Percentiles rank a stretch among this genome's conserved stretches.
These are phyloP conservation scores for Pammene aurita DNA, from an alignment of 2,888 invertebrate species.

Conservation along the genomic window DNA sequence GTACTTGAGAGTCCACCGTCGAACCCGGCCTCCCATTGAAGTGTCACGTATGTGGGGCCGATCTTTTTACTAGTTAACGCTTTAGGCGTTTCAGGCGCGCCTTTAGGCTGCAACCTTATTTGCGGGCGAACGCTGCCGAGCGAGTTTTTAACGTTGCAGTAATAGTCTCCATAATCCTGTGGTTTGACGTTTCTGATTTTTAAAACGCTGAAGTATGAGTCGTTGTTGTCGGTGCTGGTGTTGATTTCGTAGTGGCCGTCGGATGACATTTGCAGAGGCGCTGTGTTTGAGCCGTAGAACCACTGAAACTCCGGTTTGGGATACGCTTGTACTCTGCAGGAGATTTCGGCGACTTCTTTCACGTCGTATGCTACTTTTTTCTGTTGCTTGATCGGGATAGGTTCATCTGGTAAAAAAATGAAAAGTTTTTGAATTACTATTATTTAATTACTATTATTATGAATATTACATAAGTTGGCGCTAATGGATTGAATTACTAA, in stretches of 20 bases:
- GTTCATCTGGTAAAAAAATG: slow-evolving; percentile 85
- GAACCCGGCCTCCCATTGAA: slow-evolving; percentile 95
- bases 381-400: slow-evolving; percentile 92
- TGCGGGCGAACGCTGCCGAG: slow-evolving; percentile 89
- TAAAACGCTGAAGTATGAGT: slow-evolving; percentile 92
- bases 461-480: too few species aligned
- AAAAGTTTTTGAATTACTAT: too few species aligned
- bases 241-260: slow-evolving; percentile 94
- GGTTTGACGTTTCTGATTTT: slow-evolving; percentile 88
- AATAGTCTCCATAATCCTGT: slow-evolving; percentile 96
- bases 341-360: slow-evolving; percentile 92
- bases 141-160: slow-evolving; percentile 92
- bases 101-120: slow-evolving; percentile 92
- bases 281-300: slow-evolving; percentile 90
- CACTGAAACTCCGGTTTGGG: slow-evolving; percentile 97
- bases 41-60: slow-evolving; percentile 90
- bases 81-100: slow-evolving; percentile 92
- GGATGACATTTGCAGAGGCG: slow-evolving; percentile 89
- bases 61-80: slow-evolving; percentile 88
- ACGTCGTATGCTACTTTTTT: slow-evolving; percentile 94
- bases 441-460: too few species aligned
- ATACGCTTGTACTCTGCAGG: slow-evolving; percentile 95
- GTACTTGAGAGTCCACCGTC: slow-evolving; percentile 94
- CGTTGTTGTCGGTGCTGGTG: slow-evolving; percentile 91
- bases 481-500: too few species aligned